Evolutionary conservation across 2,797 vertebrate genomes (phyloP), one percentile per base, ranked within the genome.

Genomic region (Pterois miles): DNA sequence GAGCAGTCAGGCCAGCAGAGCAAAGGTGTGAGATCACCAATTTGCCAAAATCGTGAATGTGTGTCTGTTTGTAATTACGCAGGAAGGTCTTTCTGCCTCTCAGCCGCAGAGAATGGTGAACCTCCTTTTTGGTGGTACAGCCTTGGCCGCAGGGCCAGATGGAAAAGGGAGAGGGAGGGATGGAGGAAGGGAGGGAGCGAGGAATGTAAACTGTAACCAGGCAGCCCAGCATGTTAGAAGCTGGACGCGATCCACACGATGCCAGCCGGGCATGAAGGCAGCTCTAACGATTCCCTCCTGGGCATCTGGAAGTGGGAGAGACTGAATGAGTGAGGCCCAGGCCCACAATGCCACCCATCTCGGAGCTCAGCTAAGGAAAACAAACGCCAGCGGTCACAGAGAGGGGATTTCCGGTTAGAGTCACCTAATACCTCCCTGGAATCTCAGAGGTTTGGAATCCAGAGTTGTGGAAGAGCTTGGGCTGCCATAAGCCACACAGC

Each of bases 331-430:
- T 62, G 86, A 84, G 89, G 88, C 83, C 83, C 71, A 67, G 84
- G 87, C 89, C 88, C 77, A 50, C 88, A 92, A 93, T 94, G 89
- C 91, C 94, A 95, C 91, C 93, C 91, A 93, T 91, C 92, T 91
- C 70, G 88, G 88, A 88, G 89, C 84, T 87, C 83, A 86, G 88
- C 83, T 83, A 91, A 94, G 86, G 68, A 91, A 95, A 93, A 93
- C 90, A 93, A 93, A 92, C 76, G 70, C 73, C 85, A 88, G 90
- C 74, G 82, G 93, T 92, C 88, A 87, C 87, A 89, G 85, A 93
- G 84, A 93, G 90, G 91, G 88, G 92, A 93, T 94, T 94, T 94
- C 92, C 89, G 86, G 91, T 93, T 86, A 78, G 71, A 90, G 93
- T 92, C 90, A 93, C 88, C 88, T 90, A 90, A 93, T 90, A 92